These are phyloP conservation scores for Stigmatopora argus DNA, from an alignment of 2,113 vertebrate genomes.

Conservation along the genomic window DNA sequence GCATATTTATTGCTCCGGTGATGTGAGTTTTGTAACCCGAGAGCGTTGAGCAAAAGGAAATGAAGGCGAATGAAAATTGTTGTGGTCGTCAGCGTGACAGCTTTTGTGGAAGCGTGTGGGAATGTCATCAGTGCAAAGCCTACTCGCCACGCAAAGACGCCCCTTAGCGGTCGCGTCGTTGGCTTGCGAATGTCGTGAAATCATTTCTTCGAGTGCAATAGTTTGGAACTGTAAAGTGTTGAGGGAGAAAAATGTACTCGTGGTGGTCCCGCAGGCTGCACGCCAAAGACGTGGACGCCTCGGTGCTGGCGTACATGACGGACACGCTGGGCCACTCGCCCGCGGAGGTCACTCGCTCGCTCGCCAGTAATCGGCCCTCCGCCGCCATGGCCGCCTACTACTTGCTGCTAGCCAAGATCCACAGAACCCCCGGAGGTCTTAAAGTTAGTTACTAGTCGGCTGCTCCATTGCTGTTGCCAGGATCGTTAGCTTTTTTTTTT, in stretches of 20 bases:
- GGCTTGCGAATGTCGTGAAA: background rate
- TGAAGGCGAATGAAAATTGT: conserved; percentile 37
- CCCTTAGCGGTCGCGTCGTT: background rate
- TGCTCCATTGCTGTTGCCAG: no score
- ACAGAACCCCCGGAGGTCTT: conserved; percentile 63
- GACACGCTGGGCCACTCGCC: conserved; percentile 67
- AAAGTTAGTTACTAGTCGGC: conserved; percentile 48
- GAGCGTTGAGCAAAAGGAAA: conserved; percentile 20
- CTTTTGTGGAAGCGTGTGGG: conserved; percentile 44
- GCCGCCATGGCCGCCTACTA: conserved; percentile 77
- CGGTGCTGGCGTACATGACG: conserved; percentile 73
- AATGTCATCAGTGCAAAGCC: conserved; percentile 40
- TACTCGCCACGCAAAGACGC: background rate
- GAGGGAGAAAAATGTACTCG: no score
- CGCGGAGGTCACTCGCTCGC: conserved; percentile 68
- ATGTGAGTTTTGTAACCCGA: background rate
- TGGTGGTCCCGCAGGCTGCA: conserved; percentile 51
- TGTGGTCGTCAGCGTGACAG: conserved; percentile 40
- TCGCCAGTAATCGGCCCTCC: conserved; percentile 76
- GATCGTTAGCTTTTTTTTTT: background rate
- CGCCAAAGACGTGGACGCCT: conserved; percentile 70
- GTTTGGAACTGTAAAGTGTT: background rate
- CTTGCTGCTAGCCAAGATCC: conserved; percentile 75
- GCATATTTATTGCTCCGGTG: background rate
- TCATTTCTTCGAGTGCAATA: background rate